Evolutionary conservation across 2,797 vertebrate species (phyloP).

Genomic region (Antrozous pallidus): DNA sequence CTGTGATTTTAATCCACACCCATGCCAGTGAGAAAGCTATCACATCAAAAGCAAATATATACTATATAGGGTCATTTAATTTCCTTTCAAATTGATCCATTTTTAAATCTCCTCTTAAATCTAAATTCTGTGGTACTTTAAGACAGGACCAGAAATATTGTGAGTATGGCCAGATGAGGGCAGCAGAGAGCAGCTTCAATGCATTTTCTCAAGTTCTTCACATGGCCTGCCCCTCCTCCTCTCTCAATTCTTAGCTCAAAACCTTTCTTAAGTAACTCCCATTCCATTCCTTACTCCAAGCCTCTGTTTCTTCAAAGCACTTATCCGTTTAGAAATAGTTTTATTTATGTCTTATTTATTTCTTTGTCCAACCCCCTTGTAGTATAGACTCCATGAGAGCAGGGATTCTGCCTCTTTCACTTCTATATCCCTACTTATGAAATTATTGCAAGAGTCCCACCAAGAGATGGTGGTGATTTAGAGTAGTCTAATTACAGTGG

Average conservation of each 20-base stretch:
- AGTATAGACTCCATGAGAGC: not conserved
- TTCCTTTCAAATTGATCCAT: slow-evolving; percentile 1
- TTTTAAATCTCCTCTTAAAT: slow-evolving; percentile 4
- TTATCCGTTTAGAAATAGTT: slow-evolving; percentile 1
- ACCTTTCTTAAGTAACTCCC: not conserved
- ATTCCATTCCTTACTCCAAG: not conserved
- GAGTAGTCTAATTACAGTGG: not conserved
- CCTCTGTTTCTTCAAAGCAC: not conserved
- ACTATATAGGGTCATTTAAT: not conserved
- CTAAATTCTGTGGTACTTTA: not conserved
- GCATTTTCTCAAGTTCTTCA: not conserved
- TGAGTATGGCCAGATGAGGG: not conserved
- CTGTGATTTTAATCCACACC: not conserved
- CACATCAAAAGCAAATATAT: not conserved
- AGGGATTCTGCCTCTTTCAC: not conserved
- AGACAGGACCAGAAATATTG: not conserved
- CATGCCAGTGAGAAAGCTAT: not conserved
- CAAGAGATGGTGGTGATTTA: not conserved
- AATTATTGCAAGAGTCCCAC: not conserved
- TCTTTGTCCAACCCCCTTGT: not conserved
- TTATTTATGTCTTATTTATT: not conserved
- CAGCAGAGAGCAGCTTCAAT: not conserved
- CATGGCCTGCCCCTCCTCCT: not conserved
- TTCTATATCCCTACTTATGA: not conserved
- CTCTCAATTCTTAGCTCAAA: not conserved